These are phyloP conservation scores for Alethe diademata DNA, from an alignment of 2,113 vertebrate genomes.

Conservation along the genomic window DNA sequence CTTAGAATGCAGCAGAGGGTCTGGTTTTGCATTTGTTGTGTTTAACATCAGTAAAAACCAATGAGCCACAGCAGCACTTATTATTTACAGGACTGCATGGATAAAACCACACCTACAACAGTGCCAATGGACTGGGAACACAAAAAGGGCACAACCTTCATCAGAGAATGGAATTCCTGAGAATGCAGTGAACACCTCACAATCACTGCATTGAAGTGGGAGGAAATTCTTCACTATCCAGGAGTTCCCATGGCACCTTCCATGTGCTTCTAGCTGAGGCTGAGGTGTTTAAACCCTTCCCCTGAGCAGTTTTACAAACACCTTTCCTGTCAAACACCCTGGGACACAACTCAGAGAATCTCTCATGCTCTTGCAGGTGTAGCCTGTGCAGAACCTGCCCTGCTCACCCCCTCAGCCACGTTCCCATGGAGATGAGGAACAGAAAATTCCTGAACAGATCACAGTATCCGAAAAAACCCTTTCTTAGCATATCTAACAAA, in stretches of 20 bases:
- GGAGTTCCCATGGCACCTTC: neutral
- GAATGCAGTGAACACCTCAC: neutral
- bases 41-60: neutral
- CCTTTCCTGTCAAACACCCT: neutral
- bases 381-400: neutral
- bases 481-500: neutral
- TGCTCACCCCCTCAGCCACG: neutral
- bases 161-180: accelerated
- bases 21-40: neutral
- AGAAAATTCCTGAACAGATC: neutral
- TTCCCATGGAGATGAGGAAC: slow-evolving; percentile 17
- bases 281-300: neutral
- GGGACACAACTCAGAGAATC: neutral
- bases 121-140: neutral
- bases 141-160: neutral
- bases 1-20: neutral
- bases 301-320: neutral
- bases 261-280: neutral
- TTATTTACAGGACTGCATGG: neutral
- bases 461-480: neutral
- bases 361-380: neutral
- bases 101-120: neutral
- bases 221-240: neutral
- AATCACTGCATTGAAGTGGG: accelerated
- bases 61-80: neutral